Conservation (phyloP, 2,888 invertebrate species). For the Mesorhabditis spiculigera region DNA sequence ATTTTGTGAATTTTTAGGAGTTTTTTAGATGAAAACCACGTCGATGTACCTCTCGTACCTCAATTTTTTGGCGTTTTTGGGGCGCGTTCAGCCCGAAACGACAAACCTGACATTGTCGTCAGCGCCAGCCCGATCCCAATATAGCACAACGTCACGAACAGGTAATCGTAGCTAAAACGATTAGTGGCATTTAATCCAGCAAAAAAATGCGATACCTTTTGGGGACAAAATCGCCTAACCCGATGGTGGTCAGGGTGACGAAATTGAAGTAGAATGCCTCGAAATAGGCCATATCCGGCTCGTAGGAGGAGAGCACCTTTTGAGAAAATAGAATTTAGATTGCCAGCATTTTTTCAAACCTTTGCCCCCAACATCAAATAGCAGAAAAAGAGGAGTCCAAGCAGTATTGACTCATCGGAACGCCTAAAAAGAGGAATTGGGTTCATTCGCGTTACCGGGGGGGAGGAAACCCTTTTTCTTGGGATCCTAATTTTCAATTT, state of each 20-base stretch:
- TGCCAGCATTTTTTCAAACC: conserved; percentile 7
- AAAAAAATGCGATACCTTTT: conserved; percentile 25
- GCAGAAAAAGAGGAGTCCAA: conserved; percentile 39
- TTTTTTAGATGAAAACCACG: neutral
- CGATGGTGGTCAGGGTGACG: conserved; percentile 50
- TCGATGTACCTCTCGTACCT: no score
- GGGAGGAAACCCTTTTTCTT: no score
- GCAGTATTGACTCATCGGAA: conserved; percentile 40
- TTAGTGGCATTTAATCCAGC: neutral
- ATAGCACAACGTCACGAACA: conserved; percentile 45
- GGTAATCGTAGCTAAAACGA: conserved; percentile 41
- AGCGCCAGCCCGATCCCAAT: conserved; percentile 50
- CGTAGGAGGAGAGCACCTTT: conserved; percentile 44
- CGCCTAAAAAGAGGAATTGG: conserved; percentile 18
- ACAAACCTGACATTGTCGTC: conserved; percentile 41
- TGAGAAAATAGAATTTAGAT: neutral
- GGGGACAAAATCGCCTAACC: conserved; percentile 53
- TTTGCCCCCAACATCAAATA: conserved; percentile 48
- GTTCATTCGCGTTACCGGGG: no score
- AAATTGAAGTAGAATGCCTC: conserved; percentile 55
- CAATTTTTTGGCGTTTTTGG: no score
- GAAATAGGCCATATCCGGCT: conserved; percentile 55
- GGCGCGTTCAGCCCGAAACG: no score
- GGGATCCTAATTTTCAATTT: no score
- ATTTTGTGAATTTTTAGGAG: neutral